Base-by-base conservation (phyloP, 2,888 invertebrate species). In the Pammene aurita region DNA sequence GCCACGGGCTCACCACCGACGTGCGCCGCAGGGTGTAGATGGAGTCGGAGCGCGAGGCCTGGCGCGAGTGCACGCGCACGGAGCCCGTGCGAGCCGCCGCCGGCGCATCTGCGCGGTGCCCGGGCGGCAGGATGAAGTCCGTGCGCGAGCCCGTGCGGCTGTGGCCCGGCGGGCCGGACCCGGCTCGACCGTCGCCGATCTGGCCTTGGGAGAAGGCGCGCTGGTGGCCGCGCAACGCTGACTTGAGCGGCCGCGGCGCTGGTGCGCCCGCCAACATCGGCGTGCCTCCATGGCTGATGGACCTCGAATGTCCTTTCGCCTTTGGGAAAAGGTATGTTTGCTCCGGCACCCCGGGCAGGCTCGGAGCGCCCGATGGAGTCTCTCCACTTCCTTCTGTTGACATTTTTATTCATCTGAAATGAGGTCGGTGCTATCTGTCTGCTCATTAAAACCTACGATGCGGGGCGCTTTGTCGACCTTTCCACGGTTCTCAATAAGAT, bases 131-230 rank as follows among this genome's bases (percentile, higher is more conserved):
- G 75, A 97, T 97, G 81, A 97, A 97, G 82, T 97, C 97, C 0
- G 97, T 97, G 83, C 96, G 96, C 72, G 97, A 97, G 71, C 96
- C 96, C 35, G 96, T 95, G 58, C 97, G 94, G 84, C 95, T 96
- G 92, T 97, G 97, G 0, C 96, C 96, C 10, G 94, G 94, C 44
- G 48, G 57, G 35, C 50, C 4, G 82, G 76, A 18, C 82, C 80
- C 66, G 80, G 83, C 52, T 82, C 90, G 72, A 84, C 93, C 93
- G 76, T 96, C 96, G 68, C 95, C 94, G 72, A 97, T 97, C 88
- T 97, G 97, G 0, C 97, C 97, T 80, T 97, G 97, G 7, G 97
- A 97, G 78, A 97, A 95, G 62, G 97, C 97, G 70, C 97, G 94
- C 83, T 96, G 96, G 82, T 97, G 97, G 1, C 97, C 95, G 70